phyloP scores from a whole-genome alignment of 2,888 invertebrate species.

The Meloe dianella region DNA sequence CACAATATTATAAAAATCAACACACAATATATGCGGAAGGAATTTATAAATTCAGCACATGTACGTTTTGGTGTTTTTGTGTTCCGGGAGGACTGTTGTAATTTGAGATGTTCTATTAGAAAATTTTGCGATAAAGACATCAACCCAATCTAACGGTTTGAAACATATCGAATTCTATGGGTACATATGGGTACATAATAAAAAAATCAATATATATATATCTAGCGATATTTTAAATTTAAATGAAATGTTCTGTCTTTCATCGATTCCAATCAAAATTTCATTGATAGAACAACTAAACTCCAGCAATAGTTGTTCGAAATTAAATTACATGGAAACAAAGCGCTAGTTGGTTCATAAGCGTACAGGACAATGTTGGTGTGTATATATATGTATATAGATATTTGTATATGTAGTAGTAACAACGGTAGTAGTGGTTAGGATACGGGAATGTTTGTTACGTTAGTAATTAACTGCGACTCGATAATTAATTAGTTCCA shows the following conservation, averaged over 20 bases:
- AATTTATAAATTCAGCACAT: conserved; percentile 36
- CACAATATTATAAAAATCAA: conserved; percentile 41
- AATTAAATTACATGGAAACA: conserved; percentile 58
- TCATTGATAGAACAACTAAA: not conserved
- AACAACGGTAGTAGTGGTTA: conserved; percentile 30
- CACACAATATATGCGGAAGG: conserved; percentile 47
- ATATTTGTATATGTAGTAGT: not conserved
- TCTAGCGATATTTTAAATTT: no score
- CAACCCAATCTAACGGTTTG: not conserved
- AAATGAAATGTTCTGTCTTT: no score
- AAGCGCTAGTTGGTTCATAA: conserved; percentile 42
- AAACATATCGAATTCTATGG: conserved; percentile 1
- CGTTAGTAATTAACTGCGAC: conserved; percentile 59
- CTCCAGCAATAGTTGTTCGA: conserved; percentile 50
- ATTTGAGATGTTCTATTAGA: conserved; percentile 46
- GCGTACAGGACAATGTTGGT: conserved; percentile 29
- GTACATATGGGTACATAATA: no score
- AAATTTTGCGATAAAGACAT: no score
- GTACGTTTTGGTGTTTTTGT: no score
- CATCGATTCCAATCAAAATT: not conserved
- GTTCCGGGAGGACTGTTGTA: conserved; percentile 43
- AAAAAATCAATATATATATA: no score
- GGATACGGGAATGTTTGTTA: conserved; percentile 51
- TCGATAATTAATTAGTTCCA: conserved; percentile 60
- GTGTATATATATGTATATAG: not conserved